Evolutionary conservation across 30 jellyfish, hydroid and myxozoan species (phyloP).

Genomic region (Nemopilema nomurai): DNA sequence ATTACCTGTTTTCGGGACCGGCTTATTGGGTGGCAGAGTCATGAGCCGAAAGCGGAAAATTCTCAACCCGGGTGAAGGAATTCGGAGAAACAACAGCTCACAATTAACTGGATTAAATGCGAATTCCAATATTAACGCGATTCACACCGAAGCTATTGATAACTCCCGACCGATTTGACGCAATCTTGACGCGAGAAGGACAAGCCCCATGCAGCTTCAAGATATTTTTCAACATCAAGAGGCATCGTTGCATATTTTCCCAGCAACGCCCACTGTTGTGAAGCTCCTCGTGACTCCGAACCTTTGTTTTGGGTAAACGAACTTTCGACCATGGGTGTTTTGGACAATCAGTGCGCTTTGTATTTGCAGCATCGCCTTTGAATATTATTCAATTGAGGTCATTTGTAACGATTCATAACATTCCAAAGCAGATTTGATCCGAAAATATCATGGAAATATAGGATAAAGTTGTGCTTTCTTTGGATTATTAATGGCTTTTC

Average conservation of each 20-base stretch:
- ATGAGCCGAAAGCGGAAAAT: background rate
- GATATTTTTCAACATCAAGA: background rate
- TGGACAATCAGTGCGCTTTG: constrained; percentile 1
- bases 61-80: background rate
- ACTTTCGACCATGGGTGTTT: constrained; percentile 23
- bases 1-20: background rate
- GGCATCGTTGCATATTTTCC: constrained; percentile 15
- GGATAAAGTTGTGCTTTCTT: no score
- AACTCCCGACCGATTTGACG: background rate
- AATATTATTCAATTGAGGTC: background rate
- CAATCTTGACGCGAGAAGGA: background rate
- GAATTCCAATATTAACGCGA: background rate
- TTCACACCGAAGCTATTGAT: background rate
- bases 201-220: background rate
- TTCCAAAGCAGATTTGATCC: background rate
- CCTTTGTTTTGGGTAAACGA: constrained; percentile 16
- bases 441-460: no score
- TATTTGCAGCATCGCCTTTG: background rate
- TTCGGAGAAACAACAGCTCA: background rate
- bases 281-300: constrained; percentile 22
- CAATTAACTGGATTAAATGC: background rate
- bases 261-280: constrained; percentile 43
- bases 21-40: background rate
- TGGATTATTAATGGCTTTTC: no score
- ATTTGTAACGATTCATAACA: background rate